Percentiles rank a stretch among this genome's conserved stretches.
Conservation (phyloP, 2,113 vertebrate genomes). For the Poeciliopsis turrubarensis region DNA sequence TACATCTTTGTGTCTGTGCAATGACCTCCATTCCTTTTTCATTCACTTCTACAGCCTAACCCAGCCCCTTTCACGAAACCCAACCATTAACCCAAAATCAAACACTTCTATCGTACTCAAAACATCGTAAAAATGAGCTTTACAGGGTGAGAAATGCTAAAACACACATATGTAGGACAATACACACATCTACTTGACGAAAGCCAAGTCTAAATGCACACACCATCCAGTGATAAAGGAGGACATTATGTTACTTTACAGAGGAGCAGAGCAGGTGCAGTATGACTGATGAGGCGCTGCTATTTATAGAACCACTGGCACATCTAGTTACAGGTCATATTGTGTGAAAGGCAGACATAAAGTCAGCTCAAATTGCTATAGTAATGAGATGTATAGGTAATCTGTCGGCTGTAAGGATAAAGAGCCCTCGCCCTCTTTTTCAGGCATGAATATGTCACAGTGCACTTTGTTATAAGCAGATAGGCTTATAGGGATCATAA, state of each 20-base stretch:
- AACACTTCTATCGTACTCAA: no score
- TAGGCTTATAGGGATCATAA: neutral
- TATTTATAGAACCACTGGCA: neutral
- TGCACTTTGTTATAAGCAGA: constrained; percentile 11
- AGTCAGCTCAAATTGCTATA: neutral
- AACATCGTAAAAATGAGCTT: no score
- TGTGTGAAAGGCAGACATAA: constrained; percentile 4
- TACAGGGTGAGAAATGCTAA: no score
- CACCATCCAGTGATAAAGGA: neutral
- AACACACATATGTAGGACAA: no score
- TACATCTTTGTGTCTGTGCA: no score
- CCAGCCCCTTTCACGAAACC: no score
- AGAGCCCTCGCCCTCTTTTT: neutral
- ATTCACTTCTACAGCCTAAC: no score
- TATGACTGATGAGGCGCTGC: neutral
- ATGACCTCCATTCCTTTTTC: no score
- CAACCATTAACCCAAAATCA: no score
- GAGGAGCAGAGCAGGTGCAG: constrained; percentile 2
- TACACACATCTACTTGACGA: no score
- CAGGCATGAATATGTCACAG: neutral
- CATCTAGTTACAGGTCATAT: neutral
- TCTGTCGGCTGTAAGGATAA: neutral
- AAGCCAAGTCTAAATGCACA: neutral
- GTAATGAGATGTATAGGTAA: neutral
- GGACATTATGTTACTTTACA: neutral